Evolutionary conservation across 2,888 invertebrate genomes (phyloP), one percentile per base, ranked within the genome.

Genomic region (Trichogramma evanescens): DNA sequence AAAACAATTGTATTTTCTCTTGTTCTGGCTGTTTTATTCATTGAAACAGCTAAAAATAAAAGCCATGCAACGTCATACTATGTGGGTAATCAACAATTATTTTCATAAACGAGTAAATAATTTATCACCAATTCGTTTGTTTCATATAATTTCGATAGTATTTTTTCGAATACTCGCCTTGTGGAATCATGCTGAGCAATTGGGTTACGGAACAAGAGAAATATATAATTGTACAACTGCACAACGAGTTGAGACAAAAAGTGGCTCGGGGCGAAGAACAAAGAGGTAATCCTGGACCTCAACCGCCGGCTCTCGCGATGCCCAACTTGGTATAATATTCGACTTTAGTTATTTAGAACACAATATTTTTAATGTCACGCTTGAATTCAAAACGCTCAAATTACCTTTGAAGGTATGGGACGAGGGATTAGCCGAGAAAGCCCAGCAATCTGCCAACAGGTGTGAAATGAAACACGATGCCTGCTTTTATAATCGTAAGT

Each of bases 261-360:
- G 64, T 71, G 9, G 69, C 68, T 6, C 42, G n/a, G 40, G 71
- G 71, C 0, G 40, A 61, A 38, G 71, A 70, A 63, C 54, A 43
- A 1, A 51, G 63, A 38, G 71, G 71, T 38, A 63, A 55, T 10
- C 68, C 67, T 5, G 71, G 71, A 8, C 70, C 69, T n/a, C 70
- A 71, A 58, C 70, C 66, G 39, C 10, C 62, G 39, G 69, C 70
- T 5, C 49, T 56, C 26, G 48, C 58, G 41, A 70, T 71, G 67
- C 63, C 59, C 2, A 54, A 54, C 2, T 44, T 71, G 52, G 71
- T 70, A 62, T 62, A 62, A 26, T 58, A 45, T 26, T 26, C 26
- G 26, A 26, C 26, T 26, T 26, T 26, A 26, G 26, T 26, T 26
- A 26, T 26, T 26, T 26, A 26, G 26, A 26, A 26, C 26, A 26